Base-by-base conservation (phyloP, 2,797 vertebrate species). In the Triplophysa yarkandensis region DNA sequence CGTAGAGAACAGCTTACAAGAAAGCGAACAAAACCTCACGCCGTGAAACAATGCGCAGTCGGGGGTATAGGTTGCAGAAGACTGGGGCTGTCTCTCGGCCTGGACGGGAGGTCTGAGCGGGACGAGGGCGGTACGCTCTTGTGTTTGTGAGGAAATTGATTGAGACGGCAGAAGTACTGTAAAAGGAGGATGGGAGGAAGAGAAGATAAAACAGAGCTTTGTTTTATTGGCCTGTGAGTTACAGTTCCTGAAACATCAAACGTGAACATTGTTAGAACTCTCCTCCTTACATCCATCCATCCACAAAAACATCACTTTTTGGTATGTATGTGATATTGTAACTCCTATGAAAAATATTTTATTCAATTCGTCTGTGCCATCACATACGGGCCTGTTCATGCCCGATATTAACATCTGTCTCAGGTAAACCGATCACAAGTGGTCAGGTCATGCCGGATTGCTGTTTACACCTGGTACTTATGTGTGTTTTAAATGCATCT, bases 181-280 rank as follows among this genome's bases (percentile, higher is more conserved):
- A 77, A 80, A 72, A 50, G 83, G 75, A 83, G 72, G 46, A 25
- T 65, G 28, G 34, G 63, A 60, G 74, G 71, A 60, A 67, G 70
- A 44, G 70, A 63, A 83, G 83, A 86, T 76, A 65, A 85, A 84
- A 85, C 66, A 41, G 50, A 34, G 70, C 80, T 87, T 83, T 48
- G 81, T 84, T 84, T 85, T 79, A 83, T 74, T 80, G 78, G 74
- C 70, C 69, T 62, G 68, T 85, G 81, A 89, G 76, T 86, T 84
- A 87, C 76, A 74, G 84, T 71, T 8, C 75, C 77, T 41, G 73
- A 84, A 71, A 85, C 76, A 86, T 87, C 80, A 88, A 90, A 88
- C 82, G 76, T 36, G 39, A 81, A 77, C 85, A 80, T 76, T 85
- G 85, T 87, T 82, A 82, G 80, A 72, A 57, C 76, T 30, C 63